Conservation (phyloP, 2,797 vertebrate species). For the Babyrousa celebensis region DNA sequence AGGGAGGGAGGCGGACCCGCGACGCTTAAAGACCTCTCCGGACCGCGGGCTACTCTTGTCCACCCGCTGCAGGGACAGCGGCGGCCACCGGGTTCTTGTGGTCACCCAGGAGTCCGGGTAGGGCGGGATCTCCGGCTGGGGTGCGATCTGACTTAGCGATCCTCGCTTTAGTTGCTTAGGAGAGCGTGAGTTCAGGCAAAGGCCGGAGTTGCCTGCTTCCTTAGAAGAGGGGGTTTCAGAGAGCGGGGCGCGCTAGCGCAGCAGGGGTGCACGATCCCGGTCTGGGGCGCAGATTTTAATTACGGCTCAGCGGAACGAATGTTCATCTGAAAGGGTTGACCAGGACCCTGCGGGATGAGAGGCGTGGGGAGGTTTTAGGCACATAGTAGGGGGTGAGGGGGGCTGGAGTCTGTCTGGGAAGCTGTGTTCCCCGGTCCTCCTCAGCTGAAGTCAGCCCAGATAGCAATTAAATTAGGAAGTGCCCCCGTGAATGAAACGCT, state of each 20-base stretch:
- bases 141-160: not conserved
- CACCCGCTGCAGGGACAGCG: not conserved
- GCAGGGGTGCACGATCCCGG: not conserved
- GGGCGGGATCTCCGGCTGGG: not conserved
- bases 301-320: not conserved
- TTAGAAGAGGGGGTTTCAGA: not conserved
- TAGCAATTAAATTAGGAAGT: conserved; percentile 68
- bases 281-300: not conserved
- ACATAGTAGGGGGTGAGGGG: not conserved
- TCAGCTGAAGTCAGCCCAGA: conserved; percentile 27
- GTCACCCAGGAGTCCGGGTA: not conserved
- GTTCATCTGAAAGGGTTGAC: not conserved
- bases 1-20: conserved; percentile 67
- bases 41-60: not conserved
- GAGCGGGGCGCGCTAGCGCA: not conserved
- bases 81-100: not conserved
- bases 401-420: conserved; percentile 49
- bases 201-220: not conserved
- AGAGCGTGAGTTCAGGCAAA: not conserved
- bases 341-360: not conserved
- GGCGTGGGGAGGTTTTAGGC: not conserved
- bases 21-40: conserved; percentile 53
- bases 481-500: not conserved
- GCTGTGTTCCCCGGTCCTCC: not conserved
- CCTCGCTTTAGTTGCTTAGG: not conserved